Conservation (phyloP, 1,140 invertebrate genomes). For the Harlomillsia oculata region DNA sequence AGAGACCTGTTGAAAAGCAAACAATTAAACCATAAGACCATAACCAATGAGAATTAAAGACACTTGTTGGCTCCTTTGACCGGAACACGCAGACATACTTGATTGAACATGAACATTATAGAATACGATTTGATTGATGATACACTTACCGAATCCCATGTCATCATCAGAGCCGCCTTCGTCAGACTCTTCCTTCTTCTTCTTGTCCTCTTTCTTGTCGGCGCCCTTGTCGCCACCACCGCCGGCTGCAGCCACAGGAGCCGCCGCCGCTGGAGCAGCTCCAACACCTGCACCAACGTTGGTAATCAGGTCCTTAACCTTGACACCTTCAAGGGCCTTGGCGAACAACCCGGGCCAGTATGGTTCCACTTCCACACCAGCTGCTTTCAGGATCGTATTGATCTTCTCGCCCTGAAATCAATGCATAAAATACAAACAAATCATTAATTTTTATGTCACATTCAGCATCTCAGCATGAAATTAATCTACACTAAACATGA, state of each 20-base stretch:
- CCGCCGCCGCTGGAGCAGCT: constrained; percentile 62
- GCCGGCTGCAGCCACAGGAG: constrained; percentile 54
- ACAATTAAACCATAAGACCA: too few species aligned
- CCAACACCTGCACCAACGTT: constrained; percentile 90
- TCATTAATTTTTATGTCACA: constrained; percentile 53
- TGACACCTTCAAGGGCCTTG: constrained; percentile 88
- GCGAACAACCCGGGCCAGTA: constrained; percentile 99
- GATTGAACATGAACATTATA: too few species aligned
- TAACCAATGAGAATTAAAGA: too few species aligned
- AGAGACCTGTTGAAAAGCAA: constrained; percentile 29
- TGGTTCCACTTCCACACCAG: constrained; percentile 90
- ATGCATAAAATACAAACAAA: not conserved
- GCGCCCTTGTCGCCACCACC: constrained; percentile 57
- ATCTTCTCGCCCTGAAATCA: constrained; percentile 86
- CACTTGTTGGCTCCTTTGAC: too few species aligned
- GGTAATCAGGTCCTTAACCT: constrained; percentile 87
- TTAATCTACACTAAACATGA: not conserved
- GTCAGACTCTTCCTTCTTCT: constrained; percentile 60
- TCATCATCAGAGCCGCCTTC: constrained; percentile 72
- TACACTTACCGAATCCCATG: constrained; percentile 80
- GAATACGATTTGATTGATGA: not conserved
- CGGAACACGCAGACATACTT: too few species aligned
- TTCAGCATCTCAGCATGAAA: constrained; percentile 90
- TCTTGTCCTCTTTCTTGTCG: constrained; percentile 66
- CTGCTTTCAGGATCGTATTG: constrained; percentile 90